A percentile compares a stretch with the other conserved stretches of the same genome.
Evolutionary conservation across 2,888 invertebrate species (phyloP).

Genomic region (Neoaliturus tenellus): DNA sequence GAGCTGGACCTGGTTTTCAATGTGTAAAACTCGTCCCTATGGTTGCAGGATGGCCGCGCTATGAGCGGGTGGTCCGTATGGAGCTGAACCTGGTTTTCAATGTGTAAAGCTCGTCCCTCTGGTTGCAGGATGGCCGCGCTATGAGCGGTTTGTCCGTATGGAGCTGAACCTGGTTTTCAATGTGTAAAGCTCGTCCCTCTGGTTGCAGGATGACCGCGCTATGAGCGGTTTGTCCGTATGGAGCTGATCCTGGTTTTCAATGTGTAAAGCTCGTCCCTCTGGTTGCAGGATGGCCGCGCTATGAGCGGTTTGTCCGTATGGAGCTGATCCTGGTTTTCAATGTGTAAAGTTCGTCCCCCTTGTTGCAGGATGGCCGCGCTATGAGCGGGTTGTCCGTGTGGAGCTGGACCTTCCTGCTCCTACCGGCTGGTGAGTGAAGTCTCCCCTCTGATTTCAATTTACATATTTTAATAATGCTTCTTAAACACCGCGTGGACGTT

Average conservation of each 20-base stretch:
- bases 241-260: slow-evolving; percentile 44
- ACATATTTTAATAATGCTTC: too few species aligned
- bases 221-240: slow-evolving; percentile 42
- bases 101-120: too few species aligned
- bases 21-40: too few species aligned
- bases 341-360: too few species aligned
- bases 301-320: slow-evolving; percentile 42
- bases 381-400: slow-evolving; percentile 43
- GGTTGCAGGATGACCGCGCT: slow-evolving; percentile 50
- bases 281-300: slow-evolving; percentile 51
- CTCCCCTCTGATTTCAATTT: too few species aligned
- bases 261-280: too few species aligned
- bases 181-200: too few species aligned
- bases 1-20: slow-evolving; percentile 46
- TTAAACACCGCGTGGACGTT: too few species aligned
- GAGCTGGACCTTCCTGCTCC: slow-evolving; percentile 50
- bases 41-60: slow-evolving; percentile 51
- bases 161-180: slow-evolving; percentile 44
- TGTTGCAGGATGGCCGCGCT: slow-evolving; percentile 51
- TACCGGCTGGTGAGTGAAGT: slow-evolving; percentile 49
- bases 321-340: slow-evolving; percentile 44
- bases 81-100: slow-evolving; percentile 44
- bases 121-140: slow-evolving; percentile 51
- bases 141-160: slow-evolving; percentile 42
- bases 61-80: slow-evolving; percentile 44